phyloP scores from a whole-genome alignment of 2,113 vertebrate species.

The Peromyscus californicus region DNA sequence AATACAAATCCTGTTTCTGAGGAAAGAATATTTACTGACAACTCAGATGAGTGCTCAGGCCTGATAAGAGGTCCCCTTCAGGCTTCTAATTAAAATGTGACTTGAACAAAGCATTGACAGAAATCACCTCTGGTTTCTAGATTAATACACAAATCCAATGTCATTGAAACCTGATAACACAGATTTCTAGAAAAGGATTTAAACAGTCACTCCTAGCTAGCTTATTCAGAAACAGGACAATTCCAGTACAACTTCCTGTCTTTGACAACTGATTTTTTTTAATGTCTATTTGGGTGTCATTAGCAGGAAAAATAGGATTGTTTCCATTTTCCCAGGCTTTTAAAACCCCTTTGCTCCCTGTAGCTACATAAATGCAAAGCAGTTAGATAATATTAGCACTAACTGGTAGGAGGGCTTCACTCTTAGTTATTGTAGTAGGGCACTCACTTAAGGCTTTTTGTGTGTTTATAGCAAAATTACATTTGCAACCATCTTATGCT shows the following conservation, averaged over 20 bases:
- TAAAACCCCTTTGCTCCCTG: conserved; percentile 26
- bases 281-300: neutral
- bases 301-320: conserved; percentile 42
- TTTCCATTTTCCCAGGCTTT: conserved; percentile 39
- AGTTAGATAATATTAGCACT: conserved; percentile 32
- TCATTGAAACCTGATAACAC: conserved; percentile 52
- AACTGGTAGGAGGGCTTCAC: neutral
- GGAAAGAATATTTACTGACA: neutral
- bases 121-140: conserved; percentile 61
- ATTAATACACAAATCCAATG: conserved; percentile 66
- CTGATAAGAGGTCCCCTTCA: conserved; percentile 54
- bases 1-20: conserved; percentile 29
- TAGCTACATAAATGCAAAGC: conserved; percentile 62
- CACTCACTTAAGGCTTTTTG: neutral
- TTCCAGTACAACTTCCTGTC: neutral
- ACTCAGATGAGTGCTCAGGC: neutral
- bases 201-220: neutral
- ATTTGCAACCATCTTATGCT: neutral
- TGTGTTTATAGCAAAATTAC: neutral
- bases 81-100: conserved; percentile 75
- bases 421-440: conserved; percentile 46
- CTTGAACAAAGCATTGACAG: conserved; percentile 27
- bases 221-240: conserved; percentile 39
- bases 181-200: conserved; percentile 58
- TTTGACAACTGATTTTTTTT: conserved; percentile 59